phyloP scores from a whole-genome alignment of 2,797 vertebrate species.

The Acanthis flammea region DNA sequence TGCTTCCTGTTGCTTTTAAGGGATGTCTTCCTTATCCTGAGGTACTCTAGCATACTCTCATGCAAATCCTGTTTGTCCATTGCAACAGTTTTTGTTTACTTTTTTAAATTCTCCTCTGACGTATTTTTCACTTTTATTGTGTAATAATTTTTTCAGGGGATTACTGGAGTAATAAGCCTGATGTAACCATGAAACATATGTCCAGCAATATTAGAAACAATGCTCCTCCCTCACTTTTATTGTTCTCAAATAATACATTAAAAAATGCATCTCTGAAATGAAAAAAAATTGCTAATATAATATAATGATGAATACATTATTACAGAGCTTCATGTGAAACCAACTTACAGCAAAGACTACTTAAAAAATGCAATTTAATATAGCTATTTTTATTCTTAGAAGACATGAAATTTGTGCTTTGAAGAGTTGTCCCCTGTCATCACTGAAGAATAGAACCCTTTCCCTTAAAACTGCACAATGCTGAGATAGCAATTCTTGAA shows the following conservation, averaged over 20 bases:
- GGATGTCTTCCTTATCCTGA: neutral
- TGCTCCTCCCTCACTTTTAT: neutral
- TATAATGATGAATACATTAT: neutral
- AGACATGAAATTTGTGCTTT: neutral
- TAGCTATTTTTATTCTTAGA: neutral
- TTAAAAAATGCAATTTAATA: neutral
- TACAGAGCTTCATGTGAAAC: neutral
- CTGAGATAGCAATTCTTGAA: neutral
- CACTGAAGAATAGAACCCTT: neutral
- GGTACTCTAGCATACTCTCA: neutral
- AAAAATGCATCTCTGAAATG: neutral
- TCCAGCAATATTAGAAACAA: neutral
- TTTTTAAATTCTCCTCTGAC: neutral
- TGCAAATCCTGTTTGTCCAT: neutral
- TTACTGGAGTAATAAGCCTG: neutral
- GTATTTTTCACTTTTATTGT: neutral
- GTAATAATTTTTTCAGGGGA: neutral
- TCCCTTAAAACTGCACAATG: neutral
- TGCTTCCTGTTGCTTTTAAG: conserved; percentile 16
- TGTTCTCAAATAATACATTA: neutral
- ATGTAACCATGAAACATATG: neutral
- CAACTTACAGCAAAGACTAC: neutral
- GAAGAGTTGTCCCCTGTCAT: neutral
- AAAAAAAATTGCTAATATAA: neutral
- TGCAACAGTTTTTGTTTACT: neutral